Evolutionary conservation across 2,113 vertebrate species (phyloP).

Genomic region (Caretta caretta): DNA sequence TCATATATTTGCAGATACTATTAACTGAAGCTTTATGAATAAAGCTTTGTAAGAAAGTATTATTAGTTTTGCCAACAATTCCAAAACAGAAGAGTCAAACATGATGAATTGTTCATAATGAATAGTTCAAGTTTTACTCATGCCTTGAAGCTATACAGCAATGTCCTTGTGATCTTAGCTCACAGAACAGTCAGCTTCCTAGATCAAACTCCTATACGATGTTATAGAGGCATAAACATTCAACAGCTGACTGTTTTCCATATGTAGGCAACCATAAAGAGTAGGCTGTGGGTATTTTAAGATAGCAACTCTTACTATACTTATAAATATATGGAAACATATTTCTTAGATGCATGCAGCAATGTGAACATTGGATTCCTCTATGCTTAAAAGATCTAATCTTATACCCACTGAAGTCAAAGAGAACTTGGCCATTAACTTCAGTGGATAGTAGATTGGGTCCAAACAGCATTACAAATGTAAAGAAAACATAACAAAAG

Average conservation of each 20-base stretch:
- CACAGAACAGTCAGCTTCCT: not conserved
- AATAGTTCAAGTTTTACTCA: conserved; percentile 23
- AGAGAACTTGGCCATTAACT: not conserved
- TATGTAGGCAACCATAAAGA: not conserved
- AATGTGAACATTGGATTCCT: rapidly evolving
- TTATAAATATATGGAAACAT: rapidly evolving
- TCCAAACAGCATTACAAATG: not conserved
- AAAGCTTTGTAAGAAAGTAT: conserved; percentile 2
- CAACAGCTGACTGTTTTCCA: not conserved
- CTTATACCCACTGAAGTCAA: not conserved
- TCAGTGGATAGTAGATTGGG: not conserved
- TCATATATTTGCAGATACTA: not conserved
- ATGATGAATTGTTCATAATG: not conserved
- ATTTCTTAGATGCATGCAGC: not conserved
- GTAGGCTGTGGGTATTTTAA: not conserved
- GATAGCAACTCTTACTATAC: not conserved
- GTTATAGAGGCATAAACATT: not conserved
- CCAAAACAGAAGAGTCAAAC: not conserved
- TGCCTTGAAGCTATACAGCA: not conserved
- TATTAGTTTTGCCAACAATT: conserved; percentile 35
- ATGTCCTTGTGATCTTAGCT: not conserved
- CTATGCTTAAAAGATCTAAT: not conserved
- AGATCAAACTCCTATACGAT: not conserved
- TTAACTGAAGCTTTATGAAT: conserved; percentile 22
- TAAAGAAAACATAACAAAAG: not conserved